Percentiles rank a stretch among this genome's conserved stretches.
These are phyloP conservation scores for Thalassoma bifasciatum DNA, from an alignment of 2,113 vertebrate species.

Conservation along the genomic window DNA sequence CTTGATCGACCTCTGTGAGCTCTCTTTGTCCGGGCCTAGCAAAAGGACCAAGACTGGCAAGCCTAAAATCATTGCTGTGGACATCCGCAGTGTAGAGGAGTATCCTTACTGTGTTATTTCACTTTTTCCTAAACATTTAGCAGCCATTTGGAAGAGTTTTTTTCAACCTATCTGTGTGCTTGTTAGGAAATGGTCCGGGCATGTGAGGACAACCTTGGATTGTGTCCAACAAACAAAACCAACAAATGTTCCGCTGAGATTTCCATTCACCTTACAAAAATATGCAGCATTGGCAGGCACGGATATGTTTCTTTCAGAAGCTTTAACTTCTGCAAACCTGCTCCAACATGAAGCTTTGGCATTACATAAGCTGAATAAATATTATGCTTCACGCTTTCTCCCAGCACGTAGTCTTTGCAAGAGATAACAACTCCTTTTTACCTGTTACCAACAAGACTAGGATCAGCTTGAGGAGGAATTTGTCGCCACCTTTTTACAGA, in stretches of 20 bases:
- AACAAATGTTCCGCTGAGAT: background rate
- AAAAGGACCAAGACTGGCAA: conserved; percentile 92
- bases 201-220: conserved; percentile 6
- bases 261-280: background rate
- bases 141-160: background rate
- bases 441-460: background rate
- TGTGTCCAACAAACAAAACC: conserved; percentile 4
- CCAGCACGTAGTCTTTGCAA: too few species aligned
- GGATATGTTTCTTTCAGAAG: background rate
- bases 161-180: background rate
- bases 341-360: background rate
- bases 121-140: background rate
- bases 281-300: background rate
- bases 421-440: background rate
- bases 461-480: background rate
- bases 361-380: background rate
- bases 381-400: background rate
- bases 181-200: background rate
- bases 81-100: conserved; percentile 94
- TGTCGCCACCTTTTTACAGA: background rate
- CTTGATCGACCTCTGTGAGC: conserved; percentile 94
- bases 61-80: conserved; percentile 93
- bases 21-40: conserved; percentile 82
- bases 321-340: background rate
- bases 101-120: conserved; percentile 87